phyloP scores from a whole-genome alignment of 2,113 vertebrate genomes.

The Craseonycteris thonglongyai region DNA sequence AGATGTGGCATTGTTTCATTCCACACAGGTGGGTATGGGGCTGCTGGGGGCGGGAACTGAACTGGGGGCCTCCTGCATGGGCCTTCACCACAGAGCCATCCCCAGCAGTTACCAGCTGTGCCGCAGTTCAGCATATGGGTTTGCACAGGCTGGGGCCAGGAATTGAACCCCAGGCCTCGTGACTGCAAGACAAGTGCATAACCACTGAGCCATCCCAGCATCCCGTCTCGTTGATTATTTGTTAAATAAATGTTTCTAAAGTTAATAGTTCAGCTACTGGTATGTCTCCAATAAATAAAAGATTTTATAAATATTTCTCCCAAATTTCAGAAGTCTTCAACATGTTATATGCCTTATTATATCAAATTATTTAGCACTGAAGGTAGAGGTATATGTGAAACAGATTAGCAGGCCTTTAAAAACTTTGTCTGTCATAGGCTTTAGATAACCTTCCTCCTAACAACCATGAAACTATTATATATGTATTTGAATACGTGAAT shows the following conservation, averaged over 20 bases:
- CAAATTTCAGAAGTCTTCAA: background rate
- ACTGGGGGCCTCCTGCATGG: too few relatives aligned
- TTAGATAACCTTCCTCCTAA: conserved; percentile 27
- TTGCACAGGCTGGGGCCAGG: too few relatives aligned
- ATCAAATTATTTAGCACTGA: background rate
- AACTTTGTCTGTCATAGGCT: background rate
- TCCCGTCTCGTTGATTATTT: too few relatives aligned
- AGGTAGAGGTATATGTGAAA: background rate
- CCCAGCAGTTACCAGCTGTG: too few relatives aligned
- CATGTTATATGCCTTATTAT: background rate
- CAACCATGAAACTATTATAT: background rate
- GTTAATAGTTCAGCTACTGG: background rate
- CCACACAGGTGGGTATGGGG: too few relatives aligned
- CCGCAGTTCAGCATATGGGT: too few relatives aligned
- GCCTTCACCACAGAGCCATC: too few relatives aligned
- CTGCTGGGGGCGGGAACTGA: too few relatives aligned
- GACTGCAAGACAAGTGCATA: too few relatives aligned
- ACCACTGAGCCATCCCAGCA: too few relatives aligned
- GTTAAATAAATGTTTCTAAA: background rate
- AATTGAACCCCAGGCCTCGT: too few relatives aligned
- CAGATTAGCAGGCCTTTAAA: background rate
- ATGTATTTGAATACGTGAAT: background rate
- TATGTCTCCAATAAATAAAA: background rate
- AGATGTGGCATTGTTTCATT: too few relatives aligned
- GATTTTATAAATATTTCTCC: background rate